Conservation (phyloP, 2,113 vertebrate genomes). For the Dasypus novemcinctus region DNA sequence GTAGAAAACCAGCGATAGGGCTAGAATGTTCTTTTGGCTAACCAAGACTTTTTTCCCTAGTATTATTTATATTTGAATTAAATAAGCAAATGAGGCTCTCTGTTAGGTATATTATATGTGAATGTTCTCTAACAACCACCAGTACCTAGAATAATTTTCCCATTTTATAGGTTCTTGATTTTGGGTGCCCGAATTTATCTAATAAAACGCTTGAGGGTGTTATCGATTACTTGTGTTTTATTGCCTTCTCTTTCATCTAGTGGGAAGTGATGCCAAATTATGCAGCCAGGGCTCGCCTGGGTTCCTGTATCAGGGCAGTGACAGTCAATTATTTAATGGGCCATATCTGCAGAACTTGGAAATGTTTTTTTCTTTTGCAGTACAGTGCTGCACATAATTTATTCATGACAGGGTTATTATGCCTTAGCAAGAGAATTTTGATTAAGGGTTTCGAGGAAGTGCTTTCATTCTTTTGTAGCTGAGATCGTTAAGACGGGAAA, state of each 20-base stretch:
- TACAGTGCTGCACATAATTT: slow-evolving; percentile 49
- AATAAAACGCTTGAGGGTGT: background rate
- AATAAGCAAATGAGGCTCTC: background rate
- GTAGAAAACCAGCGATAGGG: background rate
- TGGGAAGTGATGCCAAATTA: background rate
- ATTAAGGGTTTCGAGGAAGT: slow-evolving; percentile 56
- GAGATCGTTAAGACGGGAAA: background rate
- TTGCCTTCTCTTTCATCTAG: background rate
- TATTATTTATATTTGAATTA: slow-evolving; percentile 2
- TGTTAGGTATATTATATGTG: background rate
- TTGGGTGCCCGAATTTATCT: background rate
- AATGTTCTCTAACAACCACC: background rate
- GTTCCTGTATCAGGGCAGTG: background rate
- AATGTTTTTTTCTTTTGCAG: slow-evolving; percentile 52
- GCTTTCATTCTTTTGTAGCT: slow-evolving; percentile 18
- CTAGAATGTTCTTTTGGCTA: background rate
- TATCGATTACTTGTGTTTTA: background rate
- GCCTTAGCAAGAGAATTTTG: slow-evolving; percentile 59
- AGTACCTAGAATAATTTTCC: background rate
- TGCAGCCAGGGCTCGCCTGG: background rate
- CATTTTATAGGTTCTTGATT: background rate
- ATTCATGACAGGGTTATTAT: slow-evolving; percentile 60
- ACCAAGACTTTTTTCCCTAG: slow-evolving; percentile 1
- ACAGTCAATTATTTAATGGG: slow-evolving; percentile 60
- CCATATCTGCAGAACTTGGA: slow-evolving; percentile 47